Percentiles rank a stretch among this genome's conserved stretches.
phyloP scores from a whole-genome alignment of 2,888 invertebrate species.

The Mongoloraphidia duomilia region DNA sequence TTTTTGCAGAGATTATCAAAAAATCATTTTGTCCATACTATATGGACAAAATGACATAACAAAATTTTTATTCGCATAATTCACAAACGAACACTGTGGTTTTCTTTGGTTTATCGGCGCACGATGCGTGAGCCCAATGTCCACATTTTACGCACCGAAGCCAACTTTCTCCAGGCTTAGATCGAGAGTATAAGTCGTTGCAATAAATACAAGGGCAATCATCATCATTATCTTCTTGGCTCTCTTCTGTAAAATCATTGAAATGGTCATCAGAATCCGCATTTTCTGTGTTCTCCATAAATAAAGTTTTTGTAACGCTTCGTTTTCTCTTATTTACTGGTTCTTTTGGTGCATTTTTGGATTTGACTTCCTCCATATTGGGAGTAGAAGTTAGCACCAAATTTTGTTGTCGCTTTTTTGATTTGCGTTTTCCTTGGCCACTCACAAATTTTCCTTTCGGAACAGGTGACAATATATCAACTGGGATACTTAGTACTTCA shows the following conservation, averaged over 20 bases:
- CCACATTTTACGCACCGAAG: slow-evolving; percentile 8
- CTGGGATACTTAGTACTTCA: neutral
- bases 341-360: neutral
- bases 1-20: no score
- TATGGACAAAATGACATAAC: slow-evolving; percentile 2
- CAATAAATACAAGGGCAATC: slow-evolving; percentile 11
- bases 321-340: neutral
- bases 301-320: neutral
- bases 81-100: neutral
- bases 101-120: slow-evolving; percentile 9
- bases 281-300: neutral
- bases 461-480: neutral
- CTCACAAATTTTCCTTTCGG: neutral
- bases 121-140: slow-evolving; percentile 12
- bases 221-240: slow-evolving; percentile 3
- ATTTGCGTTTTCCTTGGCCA: neutral
- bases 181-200: slow-evolving; percentile 8
- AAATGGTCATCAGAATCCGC: neutral
- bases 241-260: no score
- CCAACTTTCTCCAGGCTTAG: slow-evolving; percentile 11
- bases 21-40: slow-evolving; percentile 1
- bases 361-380: neutral
- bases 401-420: neutral
- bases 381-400: neutral
- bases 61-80: neutral